A percentile compares a stretch with the other conserved stretches of the same genome.
Conservation (phyloP, 2,113 vertebrate genomes). For the Toxotes jaculatrix region DNA sequence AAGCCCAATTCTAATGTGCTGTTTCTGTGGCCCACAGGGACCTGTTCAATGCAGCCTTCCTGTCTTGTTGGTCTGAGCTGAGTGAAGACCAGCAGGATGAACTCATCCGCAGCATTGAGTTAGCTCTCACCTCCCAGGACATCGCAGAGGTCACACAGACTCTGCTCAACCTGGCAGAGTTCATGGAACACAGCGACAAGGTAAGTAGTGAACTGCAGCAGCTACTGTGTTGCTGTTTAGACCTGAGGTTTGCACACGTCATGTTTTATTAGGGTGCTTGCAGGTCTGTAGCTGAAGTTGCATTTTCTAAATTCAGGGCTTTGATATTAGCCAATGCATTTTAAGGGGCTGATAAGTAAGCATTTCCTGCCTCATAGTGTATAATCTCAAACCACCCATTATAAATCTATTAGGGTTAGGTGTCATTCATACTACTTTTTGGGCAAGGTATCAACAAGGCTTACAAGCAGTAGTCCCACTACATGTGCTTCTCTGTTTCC, state of each 20-base stretch:
- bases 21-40: constrained; percentile 84
- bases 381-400: neutral
- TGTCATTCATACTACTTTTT: neutral
- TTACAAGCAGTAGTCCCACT: no score
- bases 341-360: neutral
- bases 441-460: neutral
- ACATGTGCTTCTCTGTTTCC: no score
- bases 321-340: neutral
- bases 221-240: neutral
- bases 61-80: constrained; percentile 98
- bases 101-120: constrained; percentile 96
- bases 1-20: neutral
- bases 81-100: constrained; percentile 99
- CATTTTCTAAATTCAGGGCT: neutral
- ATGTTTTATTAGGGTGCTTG: neutral
- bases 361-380: neutral
- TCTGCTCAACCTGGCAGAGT: constrained; percentile 96
- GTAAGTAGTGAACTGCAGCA: constrained; percentile 72
- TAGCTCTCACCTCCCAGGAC: constrained; percentile 97
- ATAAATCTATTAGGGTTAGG: neutral
- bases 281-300: neutral
- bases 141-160: constrained; percentile 99
- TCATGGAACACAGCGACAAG: constrained; percentile 99
- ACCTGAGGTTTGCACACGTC: neutral
- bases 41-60: constrained; percentile 97